Conservation (phyloP, 2,888 invertebrate species). For the Nematopogon swammerdamellus region DNA sequence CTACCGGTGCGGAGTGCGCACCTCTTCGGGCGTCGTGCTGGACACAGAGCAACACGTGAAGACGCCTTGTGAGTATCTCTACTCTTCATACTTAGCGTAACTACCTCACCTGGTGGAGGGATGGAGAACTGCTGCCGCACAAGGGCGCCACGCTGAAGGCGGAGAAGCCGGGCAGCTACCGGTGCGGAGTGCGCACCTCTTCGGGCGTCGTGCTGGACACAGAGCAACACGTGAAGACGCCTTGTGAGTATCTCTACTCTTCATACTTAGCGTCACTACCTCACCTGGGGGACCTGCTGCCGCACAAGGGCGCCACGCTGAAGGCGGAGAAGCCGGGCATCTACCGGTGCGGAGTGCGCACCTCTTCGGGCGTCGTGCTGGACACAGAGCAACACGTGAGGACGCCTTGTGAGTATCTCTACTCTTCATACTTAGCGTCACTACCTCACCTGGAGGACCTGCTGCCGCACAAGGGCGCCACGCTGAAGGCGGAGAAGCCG, state of each 20-base stretch:
- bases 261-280: too few relatives aligned
- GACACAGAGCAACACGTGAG: not conserved
- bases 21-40: not conserved
- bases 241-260: too few relatives aligned
- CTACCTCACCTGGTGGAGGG: not conserved
- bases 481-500: too few relatives aligned
- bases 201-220: not conserved
- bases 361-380: not conserved
- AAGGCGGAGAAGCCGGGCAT: not conserved
- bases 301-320: not conserved
- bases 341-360: not conserved
- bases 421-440: too few relatives aligned
- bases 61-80: not conserved
- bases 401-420: not conserved
- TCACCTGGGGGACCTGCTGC: too few relatives aligned
- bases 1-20: not conserved
- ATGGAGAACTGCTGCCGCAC: constrained; percentile 1
- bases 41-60: not conserved
- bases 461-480: too few relatives aligned
- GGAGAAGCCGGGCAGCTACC: not conserved
- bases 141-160: not conserved
- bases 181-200: not conserved
- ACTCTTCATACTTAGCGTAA: too few relatives aligned
- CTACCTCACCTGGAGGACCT: too few relatives aligned
- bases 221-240: not conserved